Conservation (phyloP, 2,888 invertebrate species). For the Chrysotoxum bicinctum region DNA sequence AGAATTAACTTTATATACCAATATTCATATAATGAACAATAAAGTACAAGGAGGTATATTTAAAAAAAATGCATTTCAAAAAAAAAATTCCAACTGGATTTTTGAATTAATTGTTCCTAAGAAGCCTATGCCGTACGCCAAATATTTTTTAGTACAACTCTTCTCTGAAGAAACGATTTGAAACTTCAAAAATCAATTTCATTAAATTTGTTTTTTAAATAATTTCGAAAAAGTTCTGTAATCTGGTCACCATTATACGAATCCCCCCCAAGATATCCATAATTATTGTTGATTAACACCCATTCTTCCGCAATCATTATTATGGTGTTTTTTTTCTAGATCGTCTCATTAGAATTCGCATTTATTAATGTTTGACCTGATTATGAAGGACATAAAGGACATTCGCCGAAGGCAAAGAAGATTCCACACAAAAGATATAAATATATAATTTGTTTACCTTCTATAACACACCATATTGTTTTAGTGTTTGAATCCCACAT, state of each 20-base stretch:
- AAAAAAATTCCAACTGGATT: too few species aligned
- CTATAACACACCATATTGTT: not conserved
- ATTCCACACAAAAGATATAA: slow-evolving; percentile 55
- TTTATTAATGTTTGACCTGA: slow-evolving; percentile 65
- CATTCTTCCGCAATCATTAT: slow-evolving; percentile 26
- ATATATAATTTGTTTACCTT: not conserved
- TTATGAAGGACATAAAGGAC: slow-evolving; percentile 54
- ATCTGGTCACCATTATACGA: not conserved
- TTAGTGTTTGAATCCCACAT: not conserved
- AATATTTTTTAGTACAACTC: too few species aligned
- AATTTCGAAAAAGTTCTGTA: not conserved
- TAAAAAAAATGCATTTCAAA: too few species aligned
- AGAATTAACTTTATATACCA: too few species aligned
- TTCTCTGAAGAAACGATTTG: too few species aligned
- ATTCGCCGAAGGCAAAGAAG: slow-evolving; percentile 46
- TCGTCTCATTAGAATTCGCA: slow-evolving; percentile 52
- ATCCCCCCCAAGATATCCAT: slow-evolving; percentile 1
- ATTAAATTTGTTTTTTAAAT: not conserved
- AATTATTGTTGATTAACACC: slow-evolving; percentile 46
- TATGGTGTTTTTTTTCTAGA: not conserved
- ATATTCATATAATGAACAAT: too few species aligned
- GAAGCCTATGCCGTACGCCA: too few species aligned
- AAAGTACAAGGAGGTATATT: too few species aligned
- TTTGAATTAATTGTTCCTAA: too few species aligned
- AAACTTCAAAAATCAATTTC: too few species aligned